Evolutionary conservation across 2,888 invertebrate genomes (phyloP).

Genomic region (Aporophyla lueneburgensis): DNA sequence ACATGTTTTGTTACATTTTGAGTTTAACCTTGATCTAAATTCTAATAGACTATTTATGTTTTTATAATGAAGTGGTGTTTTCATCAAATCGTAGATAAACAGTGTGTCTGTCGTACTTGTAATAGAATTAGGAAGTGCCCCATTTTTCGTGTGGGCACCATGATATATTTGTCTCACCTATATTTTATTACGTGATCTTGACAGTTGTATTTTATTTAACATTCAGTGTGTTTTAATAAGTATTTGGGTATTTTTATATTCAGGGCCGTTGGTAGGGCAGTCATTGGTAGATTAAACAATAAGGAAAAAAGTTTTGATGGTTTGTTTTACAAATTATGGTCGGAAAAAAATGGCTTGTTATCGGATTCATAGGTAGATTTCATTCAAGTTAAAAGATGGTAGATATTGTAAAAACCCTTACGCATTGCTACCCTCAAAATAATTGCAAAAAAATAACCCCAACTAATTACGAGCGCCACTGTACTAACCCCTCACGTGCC

Average conservation of each 20-base stretch:
- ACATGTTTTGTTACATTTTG: slow-evolving; percentile 17
- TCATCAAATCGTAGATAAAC: slow-evolving; percentile 14
- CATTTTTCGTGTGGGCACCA: not conserved
- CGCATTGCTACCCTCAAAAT: not conserved
- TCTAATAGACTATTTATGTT: slow-evolving; percentile 21
- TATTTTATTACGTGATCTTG: slow-evolving; percentile 1
- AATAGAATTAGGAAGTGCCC: slow-evolving; percentile 27
- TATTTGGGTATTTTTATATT: slow-evolving; percentile 3
- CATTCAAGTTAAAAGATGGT: not conserved
- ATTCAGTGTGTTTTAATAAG: not conserved
- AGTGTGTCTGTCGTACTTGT: not conserved
- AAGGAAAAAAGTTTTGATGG: not conserved
- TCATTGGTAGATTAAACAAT: not conserved
- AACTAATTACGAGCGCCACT: slow-evolving; percentile 59
- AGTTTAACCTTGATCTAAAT: slow-evolving; percentile 46
- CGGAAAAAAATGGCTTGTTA: not conserved
- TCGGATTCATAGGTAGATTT: not conserved
- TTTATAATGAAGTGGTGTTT: slow-evolving; percentile 21
- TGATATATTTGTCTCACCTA: not conserved
- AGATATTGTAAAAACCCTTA: not conserved
- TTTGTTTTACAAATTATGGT: not conserved
- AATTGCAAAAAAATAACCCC: slow-evolving; percentile 30
- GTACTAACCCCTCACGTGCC: slow-evolving; percentile 52
- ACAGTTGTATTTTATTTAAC: not conserved
- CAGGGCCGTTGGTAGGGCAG: slow-evolving; percentile 15